These are phyloP conservation scores for Engraulis encrasicolus DNA, from an alignment of 2,113 vertebrate genomes.

Conservation along the genomic window DNA sequence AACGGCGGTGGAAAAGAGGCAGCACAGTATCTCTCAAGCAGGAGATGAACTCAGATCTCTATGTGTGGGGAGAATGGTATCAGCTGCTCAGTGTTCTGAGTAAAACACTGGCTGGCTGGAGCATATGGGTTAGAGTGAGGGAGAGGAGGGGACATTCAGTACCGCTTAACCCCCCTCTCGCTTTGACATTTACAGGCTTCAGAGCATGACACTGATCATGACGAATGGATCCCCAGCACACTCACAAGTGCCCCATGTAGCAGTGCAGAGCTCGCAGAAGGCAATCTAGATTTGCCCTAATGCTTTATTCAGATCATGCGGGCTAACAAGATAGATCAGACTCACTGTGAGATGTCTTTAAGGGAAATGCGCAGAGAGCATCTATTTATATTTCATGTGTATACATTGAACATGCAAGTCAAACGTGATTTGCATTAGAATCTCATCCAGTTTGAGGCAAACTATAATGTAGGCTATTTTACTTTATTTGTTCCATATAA, in stretches of 20 bases:
- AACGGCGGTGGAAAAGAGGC: too few relatives aligned
- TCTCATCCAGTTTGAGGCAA: too few relatives aligned
- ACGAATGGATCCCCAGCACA: conserved; percentile 21
- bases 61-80: not conserved
- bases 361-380: too few relatives aligned
- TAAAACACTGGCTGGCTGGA: not conserved
- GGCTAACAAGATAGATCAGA: too few relatives aligned
- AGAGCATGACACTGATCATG: conserved; percentile 11
- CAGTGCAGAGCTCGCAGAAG: not conserved
- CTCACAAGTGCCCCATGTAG: not conserved
- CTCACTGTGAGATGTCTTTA: too few relatives aligned
- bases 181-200: conserved; percentile 33
- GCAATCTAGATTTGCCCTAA: too few relatives aligned
- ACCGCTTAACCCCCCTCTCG: not conserved
- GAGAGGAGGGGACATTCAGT: not conserved
- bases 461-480: too few relatives aligned
- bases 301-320: too few relatives aligned
- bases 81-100: not conserved
- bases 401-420: too few relatives aligned
- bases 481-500: too few relatives aligned
- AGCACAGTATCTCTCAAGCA: not conserved
- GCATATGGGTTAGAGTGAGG: not conserved
- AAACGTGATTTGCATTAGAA: too few relatives aligned
- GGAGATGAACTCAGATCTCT: not conserved
- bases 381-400: too few relatives aligned